Percentiles rank a stretch among this genome's conserved stretches.
Evolutionary conservation across 2,888 invertebrate species (phyloP).

Genomic region (Hyposoter didymator): DNA sequence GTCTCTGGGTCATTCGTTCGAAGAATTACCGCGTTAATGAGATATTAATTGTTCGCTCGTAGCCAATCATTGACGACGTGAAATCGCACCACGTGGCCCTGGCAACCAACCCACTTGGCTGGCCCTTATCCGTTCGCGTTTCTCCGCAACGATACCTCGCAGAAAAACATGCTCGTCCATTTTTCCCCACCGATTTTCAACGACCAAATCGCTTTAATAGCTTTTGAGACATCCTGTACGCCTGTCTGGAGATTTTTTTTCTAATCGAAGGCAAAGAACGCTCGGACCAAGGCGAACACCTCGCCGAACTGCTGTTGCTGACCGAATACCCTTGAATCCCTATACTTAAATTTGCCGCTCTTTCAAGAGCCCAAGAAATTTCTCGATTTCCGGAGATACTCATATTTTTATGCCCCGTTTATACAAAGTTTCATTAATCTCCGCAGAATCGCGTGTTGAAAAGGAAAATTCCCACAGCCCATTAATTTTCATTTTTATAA

Average conservation of each 20-base stretch:
- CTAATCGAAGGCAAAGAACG: slow-evolving; percentile 34
- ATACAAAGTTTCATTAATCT: neutral
- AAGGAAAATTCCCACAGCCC: neutral
- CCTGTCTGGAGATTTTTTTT: neutral
- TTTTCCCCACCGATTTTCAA: neutral
- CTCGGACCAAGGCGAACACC: slow-evolving; percentile 57
- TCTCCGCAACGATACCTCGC: neutral
- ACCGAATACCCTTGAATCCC: neutral
- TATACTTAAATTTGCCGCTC: neutral
- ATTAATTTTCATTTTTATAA: neutral
- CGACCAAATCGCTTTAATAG: neutral
- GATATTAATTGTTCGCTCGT: neutral
- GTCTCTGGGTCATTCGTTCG: neutral
- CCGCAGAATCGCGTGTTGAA: too few species aligned
- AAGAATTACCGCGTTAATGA: neutral
- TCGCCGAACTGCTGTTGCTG: slow-evolving; percentile 45
- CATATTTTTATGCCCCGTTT: neutral
- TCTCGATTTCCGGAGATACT: neutral
- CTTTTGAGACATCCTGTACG: neutral
- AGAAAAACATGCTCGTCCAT: neutral
- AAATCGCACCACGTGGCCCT: neutral
- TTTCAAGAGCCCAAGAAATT: neutral
- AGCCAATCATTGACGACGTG: neutral
- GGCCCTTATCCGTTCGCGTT: neutral
- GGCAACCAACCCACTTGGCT: neutral